Base-by-base conservation (phyloP, 1,140 invertebrate genomes). In the Drosophila nigromelanica region DNA sequence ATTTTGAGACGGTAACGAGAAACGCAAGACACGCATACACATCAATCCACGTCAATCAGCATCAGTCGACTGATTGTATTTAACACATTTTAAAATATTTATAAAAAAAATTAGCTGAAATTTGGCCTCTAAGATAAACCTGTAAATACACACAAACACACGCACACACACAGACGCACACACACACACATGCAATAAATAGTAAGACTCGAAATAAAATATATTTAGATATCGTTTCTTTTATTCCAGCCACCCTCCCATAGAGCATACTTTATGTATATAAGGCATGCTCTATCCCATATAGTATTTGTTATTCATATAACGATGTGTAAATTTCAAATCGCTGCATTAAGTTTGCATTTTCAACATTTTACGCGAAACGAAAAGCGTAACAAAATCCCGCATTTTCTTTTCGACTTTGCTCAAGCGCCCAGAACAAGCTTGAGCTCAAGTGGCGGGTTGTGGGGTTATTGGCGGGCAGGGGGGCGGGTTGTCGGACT, bases 321-420 rank as follows among this genome's bases (percentile, higher is more conserved):
- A 85, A 80, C 80, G 73, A 80, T 85, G 80, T 76, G 80, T 71
- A 78, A 83, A 85, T 85, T 79, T 82, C 63, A 80, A 76, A 85
- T 80, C 80, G 73, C 59, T 58, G 75, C 66, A 66, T 83, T 76
- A 78, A 50, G 59, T 45, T 51, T 50, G 40, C 52, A 42, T 62
- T 72, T 71, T 64, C 21, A 63, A 56, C 52, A 55, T 52, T 72
- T 43, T 58, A 52, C 52, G 69, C 62, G 62, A 43, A 66, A 56
- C 55, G 52, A 48, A 40, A 54, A 30, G 59, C 61, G 51, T 48
- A 42, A 42, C 52, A 48, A 58, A 64, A 56, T 21, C 15, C 4
- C 51, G 18, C 51, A 40, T n/a, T 14, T 55, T 45, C 43, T 24
- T 33, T 33, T 33, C 30, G 43, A 15, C 60, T 60, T 39, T 40